Percentiles rank a stretch among this genome's conserved stretches.
These are phyloP conservation scores for Botrylloides violaceus DNA, from an alignment of 23 tunicate species.

Conservation along the genomic window DNA sequence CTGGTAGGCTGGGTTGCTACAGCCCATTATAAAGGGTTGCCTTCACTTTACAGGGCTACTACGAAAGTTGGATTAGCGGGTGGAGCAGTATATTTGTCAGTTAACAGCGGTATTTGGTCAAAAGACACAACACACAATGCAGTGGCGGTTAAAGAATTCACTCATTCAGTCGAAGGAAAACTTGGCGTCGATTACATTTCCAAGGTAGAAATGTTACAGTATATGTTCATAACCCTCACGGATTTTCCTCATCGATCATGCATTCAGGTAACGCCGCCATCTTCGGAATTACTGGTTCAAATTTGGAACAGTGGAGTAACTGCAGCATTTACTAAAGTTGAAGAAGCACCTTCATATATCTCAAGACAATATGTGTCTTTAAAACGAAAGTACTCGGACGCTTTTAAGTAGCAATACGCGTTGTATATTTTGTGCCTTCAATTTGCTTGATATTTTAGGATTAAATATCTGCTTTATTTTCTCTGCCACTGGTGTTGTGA, in stretches of 20 bases:
- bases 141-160: constrained; percentile 26
- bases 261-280: neutral
- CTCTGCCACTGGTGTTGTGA: too few relatives aligned
- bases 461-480: too few relatives aligned
- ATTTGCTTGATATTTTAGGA: too few relatives aligned
- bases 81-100: constrained; percentile 47
- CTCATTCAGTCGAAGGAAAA: constrained; percentile 22
- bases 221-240: too few relatives aligned
- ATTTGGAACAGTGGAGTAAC: neutral
- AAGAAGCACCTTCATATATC: neutral
- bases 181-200: constrained; percentile 26
- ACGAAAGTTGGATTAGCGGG: constrained; percentile 47
- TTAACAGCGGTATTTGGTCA: constrained; percentile 50
- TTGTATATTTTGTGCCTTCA: neutral
- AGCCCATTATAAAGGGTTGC: too few relatives aligned
- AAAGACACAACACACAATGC: constrained; percentile 27
- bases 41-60: constrained; percentile 17
- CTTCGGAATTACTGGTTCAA: neutral
- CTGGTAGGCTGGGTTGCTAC: too few relatives aligned
- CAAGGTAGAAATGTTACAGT: too few relatives aligned
- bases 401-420: neutral
- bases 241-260: too few relatives aligned
- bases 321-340: neutral
- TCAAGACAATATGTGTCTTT: neutral
- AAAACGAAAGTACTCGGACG: neutral